Conservation (phyloP, 2,113 vertebrate genomes). For the Marmota flaviventris region DNA sequence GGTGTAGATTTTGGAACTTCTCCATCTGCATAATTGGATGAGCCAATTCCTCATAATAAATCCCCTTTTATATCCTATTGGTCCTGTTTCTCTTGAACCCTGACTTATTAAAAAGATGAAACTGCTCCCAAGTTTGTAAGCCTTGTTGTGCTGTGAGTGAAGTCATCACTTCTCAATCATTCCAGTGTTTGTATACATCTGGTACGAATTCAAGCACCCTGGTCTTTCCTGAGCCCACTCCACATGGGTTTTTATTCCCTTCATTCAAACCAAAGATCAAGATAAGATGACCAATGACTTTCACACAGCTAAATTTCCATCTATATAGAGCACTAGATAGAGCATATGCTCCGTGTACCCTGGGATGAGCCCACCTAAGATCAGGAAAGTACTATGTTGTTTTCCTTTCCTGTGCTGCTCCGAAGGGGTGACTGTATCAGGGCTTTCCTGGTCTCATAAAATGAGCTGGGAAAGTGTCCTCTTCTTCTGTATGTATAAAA, state of each 20-base stretch:
- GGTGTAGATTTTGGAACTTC: background rate
- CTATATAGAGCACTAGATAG: background rate
- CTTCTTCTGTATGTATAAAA: background rate
- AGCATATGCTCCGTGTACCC: background rate
- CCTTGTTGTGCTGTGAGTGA: background rate
- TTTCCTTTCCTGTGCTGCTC: background rate
- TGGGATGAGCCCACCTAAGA: background rate
- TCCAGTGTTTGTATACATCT: background rate
- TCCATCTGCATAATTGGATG: background rate
- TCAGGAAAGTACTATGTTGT: background rate
- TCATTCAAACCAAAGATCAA: background rate
- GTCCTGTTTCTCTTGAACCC: background rate
- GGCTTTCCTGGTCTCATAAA: background rate
- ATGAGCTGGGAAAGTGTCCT: background rate
- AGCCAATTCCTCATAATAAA: background rate
- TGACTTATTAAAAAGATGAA: background rate
- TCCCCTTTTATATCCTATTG: background rate
- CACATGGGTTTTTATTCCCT: background rate
- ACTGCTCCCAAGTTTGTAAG: background rate
- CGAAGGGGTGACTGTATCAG: accelerated
- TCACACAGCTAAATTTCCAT: background rate
- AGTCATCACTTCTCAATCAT: background rate
- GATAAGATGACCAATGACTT: background rate
- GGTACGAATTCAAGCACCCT: background rate
- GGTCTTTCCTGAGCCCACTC: background rate